Conservation (phyloP, 2,113 vertebrate genomes). For the Phyllostomus discolor region DNA sequence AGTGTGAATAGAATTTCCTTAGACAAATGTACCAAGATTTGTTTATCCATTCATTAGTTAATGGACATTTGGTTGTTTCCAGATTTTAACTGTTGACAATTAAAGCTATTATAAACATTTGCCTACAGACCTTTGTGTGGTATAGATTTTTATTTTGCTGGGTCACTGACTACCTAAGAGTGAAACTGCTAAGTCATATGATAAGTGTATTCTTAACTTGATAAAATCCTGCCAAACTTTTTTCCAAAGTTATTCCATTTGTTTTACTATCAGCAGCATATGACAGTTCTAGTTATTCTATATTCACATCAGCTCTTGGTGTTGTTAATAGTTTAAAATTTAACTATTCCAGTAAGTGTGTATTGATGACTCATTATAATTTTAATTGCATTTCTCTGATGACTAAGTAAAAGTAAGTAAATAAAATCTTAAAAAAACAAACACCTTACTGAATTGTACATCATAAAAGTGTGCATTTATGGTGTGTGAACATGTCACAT, state of each 20-base stretch:
- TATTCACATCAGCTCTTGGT: not conserved
- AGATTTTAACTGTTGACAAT: not conserved
- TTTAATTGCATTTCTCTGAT: not conserved
- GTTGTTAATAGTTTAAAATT: slow-evolving; percentile 16
- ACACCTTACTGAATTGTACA: not conserved
- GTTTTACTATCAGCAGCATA: not conserved
- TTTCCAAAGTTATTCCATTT: not conserved
- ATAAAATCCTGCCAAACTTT: not conserved
- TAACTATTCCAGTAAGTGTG: not conserved
- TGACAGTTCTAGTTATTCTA: not conserved
- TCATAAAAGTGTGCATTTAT: not conserved
- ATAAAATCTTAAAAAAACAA: too few species aligned
- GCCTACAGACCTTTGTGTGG: not conserved
- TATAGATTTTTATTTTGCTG: slow-evolving; percentile 24
- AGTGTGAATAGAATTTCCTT: slow-evolving; percentile 2
- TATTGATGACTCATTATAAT: not conserved
- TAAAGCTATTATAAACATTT: not conserved
- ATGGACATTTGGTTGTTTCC: not conserved
- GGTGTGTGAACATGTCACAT: not conserved
- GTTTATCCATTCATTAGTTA: not conserved
- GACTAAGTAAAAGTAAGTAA: not conserved
- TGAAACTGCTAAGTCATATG: not conserved
- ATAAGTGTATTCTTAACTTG: not conserved
- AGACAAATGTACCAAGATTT: not conserved
- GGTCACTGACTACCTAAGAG: not conserved